Conservation (phyloP, 2,888 invertebrate genomes). For the Axea sp. region DNA sequence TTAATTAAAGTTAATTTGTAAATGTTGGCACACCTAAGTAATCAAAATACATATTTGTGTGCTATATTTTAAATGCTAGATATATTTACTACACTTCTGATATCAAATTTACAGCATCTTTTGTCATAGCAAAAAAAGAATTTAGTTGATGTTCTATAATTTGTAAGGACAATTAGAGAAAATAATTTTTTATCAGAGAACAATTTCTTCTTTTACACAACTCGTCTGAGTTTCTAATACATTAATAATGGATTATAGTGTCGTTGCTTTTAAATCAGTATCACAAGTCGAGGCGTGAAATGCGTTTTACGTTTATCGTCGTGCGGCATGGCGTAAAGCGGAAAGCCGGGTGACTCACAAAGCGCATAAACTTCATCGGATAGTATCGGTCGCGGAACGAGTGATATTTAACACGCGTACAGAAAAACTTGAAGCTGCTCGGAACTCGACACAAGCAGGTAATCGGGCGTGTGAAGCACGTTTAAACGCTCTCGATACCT, state of each 20-base stretch:
- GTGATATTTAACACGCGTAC: slow-evolving; percentile 61
- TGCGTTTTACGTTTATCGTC: slow-evolving; percentile 53
- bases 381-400: slow-evolving; percentile 61
- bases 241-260: slow-evolving; percentile 59
- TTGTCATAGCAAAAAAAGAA: too few species aligned
- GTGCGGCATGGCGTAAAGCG: slow-evolving; percentile 50
- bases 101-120: too few species aligned
- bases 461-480: slow-evolving; percentile 69
- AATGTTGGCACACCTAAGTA: too few species aligned
- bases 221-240: slow-evolving; percentile 29
- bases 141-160: slow-evolving; percentile 52
- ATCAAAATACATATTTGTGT: too few species aligned
- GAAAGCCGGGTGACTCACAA: slow-evolving; percentile 55
- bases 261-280: slow-evolving; percentile 46
- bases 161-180: slow-evolving; percentile 35
- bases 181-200: slow-evolving; percentile 19
- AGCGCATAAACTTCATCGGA: slow-evolving; percentile 54
- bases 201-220: slow-evolving; percentile 18
- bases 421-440: slow-evolving; percentile 60
- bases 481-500: slow-evolving; percentile 71
- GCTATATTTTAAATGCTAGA: too few species aligned
- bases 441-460: slow-evolving; percentile 51
- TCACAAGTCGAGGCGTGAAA: slow-evolving; percentile 48
- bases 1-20: too few species aligned
- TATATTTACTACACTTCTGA: too few species aligned